phyloP scores from a whole-genome alignment of 2,888 invertebrate genomes.

The Chymomyza fuscimana region DNA sequence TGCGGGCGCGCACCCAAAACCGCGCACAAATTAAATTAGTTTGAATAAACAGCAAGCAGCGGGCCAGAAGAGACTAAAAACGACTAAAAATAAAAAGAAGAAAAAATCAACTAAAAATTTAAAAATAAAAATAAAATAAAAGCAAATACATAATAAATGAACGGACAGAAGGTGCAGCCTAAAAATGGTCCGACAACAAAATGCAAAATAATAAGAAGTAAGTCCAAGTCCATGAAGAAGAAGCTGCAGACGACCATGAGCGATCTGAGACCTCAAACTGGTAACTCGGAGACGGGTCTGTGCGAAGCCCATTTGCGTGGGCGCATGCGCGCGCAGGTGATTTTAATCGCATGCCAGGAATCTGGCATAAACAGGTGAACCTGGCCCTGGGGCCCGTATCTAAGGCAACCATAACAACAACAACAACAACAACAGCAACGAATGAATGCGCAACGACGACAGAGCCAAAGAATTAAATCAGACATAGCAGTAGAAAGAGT shows the following conservation, averaged over 20 bases:
- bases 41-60: constrained; percentile 71
- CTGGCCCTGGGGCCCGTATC: constrained; percentile 15
- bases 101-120: constrained; percentile 5
- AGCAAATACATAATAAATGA: constrained; percentile 68
- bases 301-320: constrained; percentile 50
- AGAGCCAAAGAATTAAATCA: constrained; percentile 59
- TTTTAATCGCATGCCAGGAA: constrained; percentile 78
- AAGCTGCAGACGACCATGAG: constrained; percentile 32
- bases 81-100: constrained; percentile 20
- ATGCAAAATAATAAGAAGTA: constrained; percentile 48
- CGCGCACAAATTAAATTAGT: constrained; percentile 72
- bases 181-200: constrained; percentile 54
- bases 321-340: constrained; percentile 77
- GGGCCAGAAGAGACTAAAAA: constrained; percentile 30
- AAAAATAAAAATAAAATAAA: constrained; percentile 32
- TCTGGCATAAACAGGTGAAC: constrained; percentile 78
- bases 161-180: constrained; percentile 63
- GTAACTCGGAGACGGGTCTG: not conserved
- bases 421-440: constrained; percentile 4
- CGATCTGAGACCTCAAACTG: constrained; percentile 14
- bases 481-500: constrained; percentile 46
- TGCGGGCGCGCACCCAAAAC: constrained; percentile 64
- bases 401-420: constrained; percentile 25
- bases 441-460: constrained; percentile 22
- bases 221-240: constrained; percentile 11